Evolutionary conservation across 2,113 vertebrate genomes (phyloP), one percentile per base, ranked within the genome.

Genomic region (Lates calcarifer): DNA sequence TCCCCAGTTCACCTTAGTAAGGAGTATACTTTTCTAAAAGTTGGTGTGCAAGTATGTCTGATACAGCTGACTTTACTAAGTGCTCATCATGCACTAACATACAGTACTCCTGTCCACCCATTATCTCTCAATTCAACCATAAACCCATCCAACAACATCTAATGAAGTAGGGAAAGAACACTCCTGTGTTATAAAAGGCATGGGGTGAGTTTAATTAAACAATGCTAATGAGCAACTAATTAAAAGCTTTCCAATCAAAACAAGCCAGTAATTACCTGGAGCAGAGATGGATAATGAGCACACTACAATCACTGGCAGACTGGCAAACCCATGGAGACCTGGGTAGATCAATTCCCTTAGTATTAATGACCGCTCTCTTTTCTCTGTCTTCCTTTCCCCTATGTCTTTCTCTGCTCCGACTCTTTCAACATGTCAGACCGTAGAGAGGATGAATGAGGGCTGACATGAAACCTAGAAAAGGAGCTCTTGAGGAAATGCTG

Each of bases 151-250:
- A 79, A 79, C 84, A 89, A 75, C 89, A 85, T 83, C 87, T 87
- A 90, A 90, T 87, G 84, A 87, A 88, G 86, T 77, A 53, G 55
- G 58, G 81, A 88, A 72, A 65, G 61, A 89, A 79, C 84, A 71
- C 79, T 73, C 77, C 83, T 66, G 91, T 61, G 66, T 93, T 92
- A 89, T 93, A 90, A 92, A 90, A 91, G 87, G 85, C 91, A 84
- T 77, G 88, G 90, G 85, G 89, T 90, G 92, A 92, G 91, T 95
- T 95, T 94, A 94, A 94, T 95, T 95, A 95, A 95, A 94, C 90
- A 93, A 94, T 92, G 87, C 91, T 94, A 94, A 94, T 95, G 93
- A 94, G 92, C 90, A 90, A 91, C 88, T 95, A 95, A 94, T 93
- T 92, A 94, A 95, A 92, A 90, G 92, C 91, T 92, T 94, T 93